Evolutionary conservation across 2,797 vertebrate species (phyloP).

Genomic region (Bradypodion ventrale): DNA sequence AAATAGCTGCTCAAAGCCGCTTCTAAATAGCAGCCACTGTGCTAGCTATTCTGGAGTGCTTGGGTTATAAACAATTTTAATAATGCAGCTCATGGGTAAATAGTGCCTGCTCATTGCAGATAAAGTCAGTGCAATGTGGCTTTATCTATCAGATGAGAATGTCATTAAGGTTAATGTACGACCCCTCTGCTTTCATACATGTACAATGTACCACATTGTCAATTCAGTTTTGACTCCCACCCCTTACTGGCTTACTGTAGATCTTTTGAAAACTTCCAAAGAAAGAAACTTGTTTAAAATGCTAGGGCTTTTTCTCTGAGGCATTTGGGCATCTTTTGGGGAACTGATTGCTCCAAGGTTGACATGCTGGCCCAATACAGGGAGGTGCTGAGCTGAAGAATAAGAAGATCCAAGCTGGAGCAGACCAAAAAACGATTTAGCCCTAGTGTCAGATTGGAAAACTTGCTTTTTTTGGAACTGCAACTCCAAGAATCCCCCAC

Average conservation of each 20-base stretch:
- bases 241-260: constrained; percentile 62
- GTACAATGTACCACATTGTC: constrained; percentile 67
- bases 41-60: constrained; percentile 28
- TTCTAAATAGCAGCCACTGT: constrained; percentile 36
- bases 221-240: constrained; percentile 63
- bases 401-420: not conserved
- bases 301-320: constrained; percentile 78
- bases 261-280: constrained; percentile 69
- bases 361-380: constrained; percentile 66
- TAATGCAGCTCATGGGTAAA: constrained; percentile 58
- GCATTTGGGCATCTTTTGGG: constrained; percentile 81
- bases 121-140: constrained; percentile 50
- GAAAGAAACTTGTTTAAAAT: constrained; percentile 74
- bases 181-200: constrained; percentile 43
- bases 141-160: constrained; percentile 58
- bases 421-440: not conserved
- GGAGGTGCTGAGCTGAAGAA: constrained; percentile 57
- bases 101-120: constrained; percentile 45
- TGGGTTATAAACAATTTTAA: constrained; percentile 60
- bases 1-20: constrained; percentile 30
- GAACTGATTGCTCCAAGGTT: constrained; percentile 67
- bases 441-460: not conserved
- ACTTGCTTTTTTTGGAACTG: no score
- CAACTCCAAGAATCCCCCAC: no score
- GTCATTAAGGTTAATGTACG: constrained; percentile 56